Conservation (phyloP, 2,797 vertebrate species). For the Falco concolor region DNA sequence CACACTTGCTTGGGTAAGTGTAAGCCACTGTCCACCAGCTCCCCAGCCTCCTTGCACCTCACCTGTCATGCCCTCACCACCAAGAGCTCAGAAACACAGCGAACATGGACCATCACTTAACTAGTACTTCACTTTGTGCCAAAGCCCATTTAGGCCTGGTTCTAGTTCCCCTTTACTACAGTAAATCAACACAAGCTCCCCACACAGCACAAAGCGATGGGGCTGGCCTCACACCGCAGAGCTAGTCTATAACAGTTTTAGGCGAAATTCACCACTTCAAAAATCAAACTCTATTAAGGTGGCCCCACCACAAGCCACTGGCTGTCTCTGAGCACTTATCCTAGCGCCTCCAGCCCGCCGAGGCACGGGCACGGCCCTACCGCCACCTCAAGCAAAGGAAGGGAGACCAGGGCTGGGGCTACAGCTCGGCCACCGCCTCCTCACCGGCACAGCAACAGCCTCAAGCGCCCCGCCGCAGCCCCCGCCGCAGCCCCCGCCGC, state of each 20-base stretch:
- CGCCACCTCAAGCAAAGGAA: too few relatives aligned
- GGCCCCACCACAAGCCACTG: accelerated
- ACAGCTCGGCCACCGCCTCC: too few relatives aligned
- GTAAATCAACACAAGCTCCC: background rate
- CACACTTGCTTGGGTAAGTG: background rate
- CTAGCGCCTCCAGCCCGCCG: background rate
- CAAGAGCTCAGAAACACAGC: accelerated
- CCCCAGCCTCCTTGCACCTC: background rate
- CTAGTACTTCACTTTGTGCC: background rate
- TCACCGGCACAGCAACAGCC: accelerated
- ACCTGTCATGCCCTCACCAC: accelerated
- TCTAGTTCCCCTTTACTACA: too few relatives aligned
- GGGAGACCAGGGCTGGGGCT: too few relatives aligned
- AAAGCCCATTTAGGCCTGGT: background rate
- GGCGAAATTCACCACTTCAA: too few relatives aligned
- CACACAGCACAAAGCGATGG: accelerated
- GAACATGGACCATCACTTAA: accelerated
- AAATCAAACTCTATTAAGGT: accelerated
- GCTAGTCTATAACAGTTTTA: background rate
- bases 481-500: accelerated
- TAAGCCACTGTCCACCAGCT: background rate
- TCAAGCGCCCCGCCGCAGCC: background rate
- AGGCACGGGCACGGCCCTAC: background rate
- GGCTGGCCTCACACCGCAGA: background rate
- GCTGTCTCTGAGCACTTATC: accelerated